Conservation (phyloP, 2,113 vertebrate genomes). For the Grantiella picta region DNA sequence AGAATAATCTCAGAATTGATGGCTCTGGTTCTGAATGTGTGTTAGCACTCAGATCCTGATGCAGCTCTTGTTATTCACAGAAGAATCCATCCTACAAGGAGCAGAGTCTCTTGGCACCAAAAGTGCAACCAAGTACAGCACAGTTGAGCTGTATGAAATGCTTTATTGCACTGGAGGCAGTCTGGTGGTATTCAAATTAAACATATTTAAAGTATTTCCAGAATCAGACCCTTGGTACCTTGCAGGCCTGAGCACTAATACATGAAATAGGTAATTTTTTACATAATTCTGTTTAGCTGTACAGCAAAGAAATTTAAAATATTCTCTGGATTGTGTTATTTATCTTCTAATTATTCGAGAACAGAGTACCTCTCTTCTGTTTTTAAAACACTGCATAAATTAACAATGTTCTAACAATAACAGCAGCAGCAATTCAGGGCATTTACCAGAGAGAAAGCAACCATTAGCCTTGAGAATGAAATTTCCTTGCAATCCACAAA, state of each 20-base stretch:
- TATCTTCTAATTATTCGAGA: background rate
- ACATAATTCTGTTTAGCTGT: background rate
- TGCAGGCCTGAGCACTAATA: background rate
- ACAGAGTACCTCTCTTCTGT: slow-evolving; percentile 7
- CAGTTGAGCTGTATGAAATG: background rate
- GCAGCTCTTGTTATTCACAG: background rate
- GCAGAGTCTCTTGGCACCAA: background rate
- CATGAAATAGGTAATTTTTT: background rate
- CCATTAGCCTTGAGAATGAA: slow-evolving; percentile 17
- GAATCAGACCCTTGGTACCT: background rate
- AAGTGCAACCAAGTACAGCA: background rate
- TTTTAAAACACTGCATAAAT: slow-evolving; percentile 23
- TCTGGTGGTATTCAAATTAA: background rate
- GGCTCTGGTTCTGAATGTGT: background rate
- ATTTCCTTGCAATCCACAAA: slow-evolving; percentile 37
- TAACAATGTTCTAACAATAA: slow-evolving; percentile 11
- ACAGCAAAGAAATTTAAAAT: background rate
- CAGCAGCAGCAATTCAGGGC: background rate
- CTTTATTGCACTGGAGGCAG: background rate
- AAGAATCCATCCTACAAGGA: background rate
- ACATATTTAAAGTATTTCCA: background rate
- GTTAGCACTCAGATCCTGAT: background rate
- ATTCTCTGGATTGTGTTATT: background rate
- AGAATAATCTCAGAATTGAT: background rate
- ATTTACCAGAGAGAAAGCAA: slow-evolving; percentile 33